Evolutionary conservation across 2,888 invertebrate genomes (phyloP), one percentile per base, ranked within the genome.

Genomic region (Leucophora obtusa): DNA sequence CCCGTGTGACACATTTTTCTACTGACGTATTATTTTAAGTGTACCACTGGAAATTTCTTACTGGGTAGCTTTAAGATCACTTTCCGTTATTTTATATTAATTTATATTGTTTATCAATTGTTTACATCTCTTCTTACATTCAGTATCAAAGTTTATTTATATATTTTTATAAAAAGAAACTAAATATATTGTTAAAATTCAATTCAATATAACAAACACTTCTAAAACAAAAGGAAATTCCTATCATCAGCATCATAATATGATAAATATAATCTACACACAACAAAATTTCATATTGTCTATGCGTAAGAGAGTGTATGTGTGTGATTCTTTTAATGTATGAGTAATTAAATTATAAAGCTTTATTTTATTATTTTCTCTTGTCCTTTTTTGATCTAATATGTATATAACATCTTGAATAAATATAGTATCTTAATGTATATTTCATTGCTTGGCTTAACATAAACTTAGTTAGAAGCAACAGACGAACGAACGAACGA

Each of bases 321-420:
- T 38, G 28, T 38, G 3, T 35, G 28, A 6, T 15, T n/a, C 56
- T 28, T 9, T 15, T 5, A 14, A 18, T 51, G 14, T 47, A 8
- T 47, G 28, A 14, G 53, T 68, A 53, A 66, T 66, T 59, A 51
- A 73, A 59, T 59, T n/a, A 60, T 74, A 50, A 58, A 35, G 63
- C 6, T 6, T 28, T 72, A 54, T 47, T 33, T 54, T 47, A 63
- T 63, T 56, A 56, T 24, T 56, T 47, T 18, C 10, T 43, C 14
- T 43, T 28, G 59, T 59, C n/a, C 38, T 68, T 35, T 38, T 21
- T 65, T 47, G 43, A 7, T n/a, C 15, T 2, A n/a, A n/a, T 47
- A 14, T 10, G n/a, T n/a, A n/a, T 24, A 43, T 11, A 47, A 6
- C n/a, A 47, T 14, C 53, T 21, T 53, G 53, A 18, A 21, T 53